These are phyloP conservation scores for Microctenopoma lineatum DNA, from an alignment of 2,797 vertebrate species.

Conservation along the genomic window DNA sequence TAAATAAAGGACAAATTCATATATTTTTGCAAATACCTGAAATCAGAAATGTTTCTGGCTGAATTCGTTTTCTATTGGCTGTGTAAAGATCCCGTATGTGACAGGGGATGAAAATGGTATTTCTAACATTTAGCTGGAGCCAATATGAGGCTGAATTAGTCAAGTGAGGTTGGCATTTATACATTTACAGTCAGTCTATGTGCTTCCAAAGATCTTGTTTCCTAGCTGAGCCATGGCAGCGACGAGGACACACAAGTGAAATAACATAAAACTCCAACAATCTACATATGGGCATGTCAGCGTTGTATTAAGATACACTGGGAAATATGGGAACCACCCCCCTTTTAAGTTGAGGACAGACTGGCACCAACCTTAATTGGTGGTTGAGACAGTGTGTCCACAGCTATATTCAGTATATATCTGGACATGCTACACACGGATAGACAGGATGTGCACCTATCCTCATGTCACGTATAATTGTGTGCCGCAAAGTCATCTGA, in stretches of 20 bases:
- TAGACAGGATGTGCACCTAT: neutral
- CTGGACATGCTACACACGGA: constrained; percentile 9
- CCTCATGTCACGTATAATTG: neutral
- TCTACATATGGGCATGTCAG: too few species aligned
- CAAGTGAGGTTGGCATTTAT: neutral
- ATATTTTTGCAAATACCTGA: too few species aligned
- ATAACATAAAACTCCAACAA: neutral
- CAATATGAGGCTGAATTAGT: neutral
- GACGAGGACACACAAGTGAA: neutral
- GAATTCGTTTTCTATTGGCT: too few species aligned
- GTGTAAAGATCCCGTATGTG: too few species aligned
- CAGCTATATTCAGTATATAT: neutral
- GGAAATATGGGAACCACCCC: neutral
- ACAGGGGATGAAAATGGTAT: too few species aligned
- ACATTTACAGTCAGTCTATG: neutral
- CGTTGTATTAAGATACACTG: neutral
- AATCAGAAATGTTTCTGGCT: too few species aligned
- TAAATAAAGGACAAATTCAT: too few species aligned
- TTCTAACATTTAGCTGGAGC: neutral
- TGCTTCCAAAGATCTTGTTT: neutral
- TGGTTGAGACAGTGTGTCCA: neutral
- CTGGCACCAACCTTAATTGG: neutral
- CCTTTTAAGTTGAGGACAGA: neutral
- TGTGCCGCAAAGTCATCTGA: neutral
- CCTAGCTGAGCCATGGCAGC: neutral